These are phyloP conservation scores for Epistrophella euchroma DNA, from an alignment of 2,888 invertebrate species.

Conservation along the genomic window DNA sequence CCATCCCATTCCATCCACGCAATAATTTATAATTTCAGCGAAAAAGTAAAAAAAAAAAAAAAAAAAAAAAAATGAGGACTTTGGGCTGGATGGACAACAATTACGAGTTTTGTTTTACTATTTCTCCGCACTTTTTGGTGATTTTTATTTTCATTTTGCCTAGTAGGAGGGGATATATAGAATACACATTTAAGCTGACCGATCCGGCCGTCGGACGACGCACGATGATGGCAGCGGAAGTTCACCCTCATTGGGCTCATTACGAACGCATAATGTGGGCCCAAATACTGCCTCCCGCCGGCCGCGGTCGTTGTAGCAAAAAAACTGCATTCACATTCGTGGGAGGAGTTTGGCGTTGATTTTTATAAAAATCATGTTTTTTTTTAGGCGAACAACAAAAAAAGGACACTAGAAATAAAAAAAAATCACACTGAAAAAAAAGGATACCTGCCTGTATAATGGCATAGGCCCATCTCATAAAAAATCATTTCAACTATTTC, in stretches of 20 bases:
- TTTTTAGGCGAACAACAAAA: constrained; percentile 53
- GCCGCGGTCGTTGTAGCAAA: constrained; percentile 56
- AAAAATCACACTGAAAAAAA: constrained; percentile 41
- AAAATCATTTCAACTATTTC: constrained; percentile 74
- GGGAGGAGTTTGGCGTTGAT: constrained; percentile 75
- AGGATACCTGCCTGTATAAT: constrained; percentile 69
- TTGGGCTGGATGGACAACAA: constrained; percentile 27
- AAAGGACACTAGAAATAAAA: constrained; percentile 56
- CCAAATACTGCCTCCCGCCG: constrained; percentile 34
- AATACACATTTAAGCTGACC: constrained; percentile 26
- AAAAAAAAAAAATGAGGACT: neutral
- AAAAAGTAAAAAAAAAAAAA: constrained; percentile 13
- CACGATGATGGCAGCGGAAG: constrained; percentile 48
- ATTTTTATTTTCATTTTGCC: constrained; percentile 69
- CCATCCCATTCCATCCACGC: constrained; percentile 18
- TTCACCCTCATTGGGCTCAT: constrained; percentile 75
- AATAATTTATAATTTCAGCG: constrained; percentile 69
- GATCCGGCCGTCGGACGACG: constrained; percentile 37
- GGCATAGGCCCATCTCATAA: constrained; percentile 75
- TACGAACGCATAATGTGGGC: constrained; percentile 75
- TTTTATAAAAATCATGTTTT: constrained; percentile 73
- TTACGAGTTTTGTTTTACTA: constrained; percentile 58
- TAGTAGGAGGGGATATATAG: constrained; percentile 67
- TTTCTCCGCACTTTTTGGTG: constrained; percentile 70
- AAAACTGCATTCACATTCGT: constrained; percentile 65